Base-by-base conservation (phyloP, 1,140 invertebrate species). In the Gonatopus flavifemur region DNA sequence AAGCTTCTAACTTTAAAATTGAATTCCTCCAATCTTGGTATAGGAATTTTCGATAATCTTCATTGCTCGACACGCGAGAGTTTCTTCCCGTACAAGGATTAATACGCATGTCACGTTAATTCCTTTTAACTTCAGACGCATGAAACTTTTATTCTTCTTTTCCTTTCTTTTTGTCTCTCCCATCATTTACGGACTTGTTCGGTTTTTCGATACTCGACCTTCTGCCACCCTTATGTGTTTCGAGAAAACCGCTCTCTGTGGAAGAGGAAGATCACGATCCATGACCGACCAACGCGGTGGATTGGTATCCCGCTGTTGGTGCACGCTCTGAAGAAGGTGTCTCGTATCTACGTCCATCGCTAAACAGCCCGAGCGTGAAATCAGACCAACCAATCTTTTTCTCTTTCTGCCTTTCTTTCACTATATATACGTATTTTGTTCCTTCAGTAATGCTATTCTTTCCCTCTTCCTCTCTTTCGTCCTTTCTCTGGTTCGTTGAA, bases 291-390 rank as follows among this genome's bases (percentile, higher is more conserved):
- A 52, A 54, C 46, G n/a, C 52, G 33, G 52, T 18, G 59, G 56
- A 56, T 62, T 52, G 59, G 60, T 57, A 60, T 60, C 62, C 55
- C 57, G 61, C 64, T 62, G 67, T 59, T 50, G 41, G 51, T 57
- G 52, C 56, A 62, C 63, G 60, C 62, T 62, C 62, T n/a, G n/a
- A 45, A 55, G 52, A 59, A 70, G 70, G 70, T 72, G 67, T 72
- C 60, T 67, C 62, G 61, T 70, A 69, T 72, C 67, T 67, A 63
- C 55, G 62, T 69, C 67, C 68, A 72, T 72, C 68, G 65, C 68
- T 70, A 68, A 69, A 57, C 69, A 72, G 65, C 65, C 61, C 68
- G 64, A 72, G 65, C 70, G 67, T 72, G 70, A 72, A 72, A 72
- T 72, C 67, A 66, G 65, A 70, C 65, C 67, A 67, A 62, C 50